Base-by-base conservation (phyloP, 1,140 invertebrate genomes). In the Bursaphelenchus mucronatus region DNA sequence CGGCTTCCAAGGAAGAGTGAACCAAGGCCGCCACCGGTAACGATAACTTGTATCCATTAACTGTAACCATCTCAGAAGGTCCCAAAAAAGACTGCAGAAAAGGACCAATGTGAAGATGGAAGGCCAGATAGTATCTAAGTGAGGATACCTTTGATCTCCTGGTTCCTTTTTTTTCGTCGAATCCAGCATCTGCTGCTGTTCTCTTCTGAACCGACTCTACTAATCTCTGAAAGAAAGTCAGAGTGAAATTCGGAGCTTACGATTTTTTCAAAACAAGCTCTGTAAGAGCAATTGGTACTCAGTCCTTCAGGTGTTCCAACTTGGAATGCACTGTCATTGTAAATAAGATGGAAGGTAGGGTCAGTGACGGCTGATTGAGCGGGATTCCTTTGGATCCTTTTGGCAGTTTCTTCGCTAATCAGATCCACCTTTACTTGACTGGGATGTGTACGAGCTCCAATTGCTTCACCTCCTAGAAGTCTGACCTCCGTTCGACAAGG, bases 21-120 rank as follows among this genome's bases (percentile, higher is more conserved):
- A 66, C 64, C 30, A 66, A 64, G 15, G 64, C 64, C n/a, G 64
- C 64, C 40, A 66, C 64, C 41, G 64, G 64, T 10, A 66, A 41
- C 5, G 44, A 55, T 15, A 66, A 41, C 40, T 66, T 66, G 46
- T 66, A 66, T 10, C 64, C 64, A 44, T 64, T 64, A 13, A 66
- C 64, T 53, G 66, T 64, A 47, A 66, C 56, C 21, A 55, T 50
- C 7, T 15, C 30, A 13, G 15, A 58, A 40, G 19, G 13, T n/a
- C 59, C 57, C 10, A 58, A 55, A 53, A 13, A n/a, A 13, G n/a
- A 53, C 8, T 21, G 1, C 21, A 61, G 59, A 54, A 61, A 54
- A 15, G 30, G 21, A 10, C 61, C 61, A 4, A 13, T 61, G 50
- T 64, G 62, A 21, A 66, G 15, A 56, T 66, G 64, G 41, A 17